phyloP scores from a whole-genome alignment of 2,888 invertebrate species.

The Ypsolopha sequella region DNA sequence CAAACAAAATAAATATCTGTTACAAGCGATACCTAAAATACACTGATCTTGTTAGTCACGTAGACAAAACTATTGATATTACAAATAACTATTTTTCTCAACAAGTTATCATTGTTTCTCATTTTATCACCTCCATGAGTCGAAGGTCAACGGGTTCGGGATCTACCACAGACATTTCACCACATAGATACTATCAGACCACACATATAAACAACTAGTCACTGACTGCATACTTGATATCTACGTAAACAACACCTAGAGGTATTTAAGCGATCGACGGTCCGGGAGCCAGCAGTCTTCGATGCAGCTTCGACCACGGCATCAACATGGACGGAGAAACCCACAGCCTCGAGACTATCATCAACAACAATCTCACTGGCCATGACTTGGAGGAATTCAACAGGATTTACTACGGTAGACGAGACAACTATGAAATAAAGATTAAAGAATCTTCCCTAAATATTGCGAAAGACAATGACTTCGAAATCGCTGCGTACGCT shows the following conservation, averaged over 20 bases:
- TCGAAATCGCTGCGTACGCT: constrained; percentile 55
- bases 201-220: constrained; percentile 19
- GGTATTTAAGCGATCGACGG: constrained; percentile 37
- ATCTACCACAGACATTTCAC: constrained; percentile 8
- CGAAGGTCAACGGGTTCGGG: constrained; percentile 39
- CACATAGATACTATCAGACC: constrained; percentile 21
- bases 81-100: constrained; percentile 40
- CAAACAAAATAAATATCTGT: too few relatives aligned
- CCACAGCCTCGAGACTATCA: constrained; percentile 49
- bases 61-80: constrained; percentile 17
- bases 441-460: constrained; percentile 58
- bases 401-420: constrained; percentile 55
- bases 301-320: constrained; percentile 15
- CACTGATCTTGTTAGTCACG: too few relatives aligned
- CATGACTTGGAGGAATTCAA: constrained; percentile 58
- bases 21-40: too few relatives aligned
- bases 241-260: constrained; percentile 17
- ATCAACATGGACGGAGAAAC: constrained; percentile 53
- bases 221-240: constrained; percentile 20
- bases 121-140: constrained; percentile 38
- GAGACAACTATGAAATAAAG: constrained; percentile 42
- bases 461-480: constrained; percentile 71
- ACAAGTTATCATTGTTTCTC: constrained; percentile 22
- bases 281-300: constrained; percentile 25
- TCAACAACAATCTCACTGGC: constrained; percentile 52